These are phyloP conservation scores for Otolemur crassicaudatus DNA, from an alignment of 2,797 vertebrate genomes.

Conservation along the genomic window DNA sequence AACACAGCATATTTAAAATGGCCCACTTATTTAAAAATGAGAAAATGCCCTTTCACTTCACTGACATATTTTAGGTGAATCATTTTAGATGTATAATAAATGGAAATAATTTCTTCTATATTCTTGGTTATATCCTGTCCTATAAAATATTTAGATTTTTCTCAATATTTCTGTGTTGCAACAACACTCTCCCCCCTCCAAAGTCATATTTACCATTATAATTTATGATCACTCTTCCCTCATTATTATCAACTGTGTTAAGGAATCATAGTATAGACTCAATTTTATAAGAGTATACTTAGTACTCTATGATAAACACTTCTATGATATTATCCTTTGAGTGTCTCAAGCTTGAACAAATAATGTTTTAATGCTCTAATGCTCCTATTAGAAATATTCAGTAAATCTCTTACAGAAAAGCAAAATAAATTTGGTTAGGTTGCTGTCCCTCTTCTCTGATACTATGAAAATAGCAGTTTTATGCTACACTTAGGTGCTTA, in stretches of 20 bases:
- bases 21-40: slow-evolving; percentile 60
- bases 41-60: slow-evolving; percentile 55
- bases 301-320: neutral
- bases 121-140: neutral
- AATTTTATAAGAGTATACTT: neutral
- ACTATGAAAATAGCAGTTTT: neutral
- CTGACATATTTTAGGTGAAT: slow-evolving; percentile 53
- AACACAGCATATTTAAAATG: slow-evolving; percentile 21
- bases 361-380: neutral
- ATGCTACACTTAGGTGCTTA: neutral
- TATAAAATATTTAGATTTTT: slow-evolving; percentile 1
- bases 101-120: slow-evolving; percentile 9
- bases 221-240: neutral
- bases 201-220: neutral
- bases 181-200: fast-evolving
- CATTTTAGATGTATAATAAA: slow-evolving; percentile 15
- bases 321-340: neutral
- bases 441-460: neutral
- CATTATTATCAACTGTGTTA: neutral
- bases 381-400: neutral
- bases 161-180: neutral
- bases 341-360: neutral
- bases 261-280: neutral
- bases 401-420: neutral
- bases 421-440: neutral